Evolutionary conservation across 2,888 invertebrate species (phyloP).

Genomic region (Vesta saturnalis): DNA sequence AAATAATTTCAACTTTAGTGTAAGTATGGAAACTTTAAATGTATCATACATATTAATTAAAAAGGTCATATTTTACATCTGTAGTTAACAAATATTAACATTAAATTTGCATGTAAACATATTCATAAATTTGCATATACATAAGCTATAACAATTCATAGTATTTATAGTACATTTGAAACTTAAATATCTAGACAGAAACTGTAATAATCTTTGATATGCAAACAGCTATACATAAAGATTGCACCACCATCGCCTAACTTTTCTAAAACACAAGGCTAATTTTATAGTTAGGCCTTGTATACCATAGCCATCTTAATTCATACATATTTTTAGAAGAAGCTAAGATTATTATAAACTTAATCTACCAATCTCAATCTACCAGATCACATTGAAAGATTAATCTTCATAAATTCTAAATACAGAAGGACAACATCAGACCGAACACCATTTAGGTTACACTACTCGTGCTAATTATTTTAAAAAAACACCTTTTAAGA

Average conservation of each 20-base stretch:
- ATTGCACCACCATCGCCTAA: conserved; percentile 24
- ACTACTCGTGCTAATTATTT: not conserved
- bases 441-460: not conserved
- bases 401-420: not conserved
- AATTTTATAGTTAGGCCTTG: not conserved
- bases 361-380: conserved; percentile 8
- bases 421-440: not conserved
- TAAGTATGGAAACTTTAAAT: not conserved
- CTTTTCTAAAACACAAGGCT: conserved; percentile 5
- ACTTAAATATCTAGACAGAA: conserved; percentile 12
- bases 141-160: conserved; percentile 25
- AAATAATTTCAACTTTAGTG: not conserved
- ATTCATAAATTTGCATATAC: conserved; percentile 27
- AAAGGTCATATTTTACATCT: conserved; percentile 12
- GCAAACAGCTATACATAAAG: conserved; percentile 27
- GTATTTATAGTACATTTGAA: conserved; percentile 22
- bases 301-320: conserved; percentile 5
- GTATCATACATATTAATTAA: not conserved
- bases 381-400: conserved; percentile 25
- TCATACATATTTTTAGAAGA: conserved; percentile 1
- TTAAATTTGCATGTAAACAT: conserved; percentile 16
- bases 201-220: conserved; percentile 26
- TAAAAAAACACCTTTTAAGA: not conserved
- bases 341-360: not conserved
- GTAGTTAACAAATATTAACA: conserved; percentile 26